These are phyloP conservation scores for Drosophila helvetica DNA, from an alignment of 2,888 invertebrate genomes.

Conservation along the genomic window DNA sequence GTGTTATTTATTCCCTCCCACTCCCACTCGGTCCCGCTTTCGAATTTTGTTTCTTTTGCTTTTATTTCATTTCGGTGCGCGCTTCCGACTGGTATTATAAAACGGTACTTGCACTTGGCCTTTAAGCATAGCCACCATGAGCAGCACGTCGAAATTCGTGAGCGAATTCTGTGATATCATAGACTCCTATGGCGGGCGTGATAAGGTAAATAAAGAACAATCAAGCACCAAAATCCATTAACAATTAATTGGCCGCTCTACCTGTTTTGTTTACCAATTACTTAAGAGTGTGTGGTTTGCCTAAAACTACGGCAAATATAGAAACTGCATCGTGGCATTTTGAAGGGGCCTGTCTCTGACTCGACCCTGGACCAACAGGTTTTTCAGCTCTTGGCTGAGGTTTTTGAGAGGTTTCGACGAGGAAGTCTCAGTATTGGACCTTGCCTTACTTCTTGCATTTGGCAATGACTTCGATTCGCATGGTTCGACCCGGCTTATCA, in stretches of 20 bases:
- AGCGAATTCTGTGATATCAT: conserved; percentile 89
- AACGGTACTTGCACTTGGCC: conserved; percentile 33
- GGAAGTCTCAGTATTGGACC: conserved; percentile 35
- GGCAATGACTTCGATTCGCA: conserved; percentile 39
- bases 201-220: conserved; percentile 86
- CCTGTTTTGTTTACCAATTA: conserved; percentile 40
- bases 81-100: conserved; percentile 15
- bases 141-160: conserved; percentile 74
- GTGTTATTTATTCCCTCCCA: conserved; percentile 13
- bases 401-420: conserved; percentile 20
- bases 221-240: conserved; percentile 7
- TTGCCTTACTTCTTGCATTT: conserved; percentile 41
- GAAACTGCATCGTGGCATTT: conserved; percentile 41
- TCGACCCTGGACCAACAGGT: conserved; percentile 30
- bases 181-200: conserved; percentile 93
- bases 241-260: conserved; percentile 13
- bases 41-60: conserved; percentile 12
- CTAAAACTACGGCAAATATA: background rate
- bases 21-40: conserved; percentile 20
- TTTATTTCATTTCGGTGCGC: conserved; percentile 28
- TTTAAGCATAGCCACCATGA: conserved; percentile 45
- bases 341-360: conserved; percentile 27
- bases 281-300: background rate
- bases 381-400: conserved; percentile 10
- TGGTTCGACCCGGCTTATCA: conserved; percentile 53